Conservation (phyloP, 2,888 invertebrate genomes). For the Acleris sparsana region DNA sequence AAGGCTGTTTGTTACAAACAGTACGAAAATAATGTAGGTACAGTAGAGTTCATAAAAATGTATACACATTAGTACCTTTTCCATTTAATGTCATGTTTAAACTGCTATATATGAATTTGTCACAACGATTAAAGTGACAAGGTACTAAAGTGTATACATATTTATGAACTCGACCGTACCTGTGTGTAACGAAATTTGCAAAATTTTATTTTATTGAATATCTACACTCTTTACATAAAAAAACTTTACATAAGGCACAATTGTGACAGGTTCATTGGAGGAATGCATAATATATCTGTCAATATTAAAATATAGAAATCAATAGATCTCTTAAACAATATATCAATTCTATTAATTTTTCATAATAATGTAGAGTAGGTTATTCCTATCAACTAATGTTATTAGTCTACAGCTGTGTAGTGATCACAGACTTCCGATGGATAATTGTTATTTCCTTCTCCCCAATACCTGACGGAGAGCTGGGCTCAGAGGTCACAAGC, state of each 20-base stretch:
- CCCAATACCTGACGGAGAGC: slow-evolving; percentile 85
- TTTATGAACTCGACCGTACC: no score
- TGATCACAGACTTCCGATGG: slow-evolving; percentile 93
- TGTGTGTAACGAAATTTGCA: no score
- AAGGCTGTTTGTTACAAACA: no score
- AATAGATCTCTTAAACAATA: slow-evolving; percentile 16
- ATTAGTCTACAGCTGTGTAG: slow-evolving; percentile 86
- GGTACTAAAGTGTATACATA: no score
- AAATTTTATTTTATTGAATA: no score
- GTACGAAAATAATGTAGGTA: no score
- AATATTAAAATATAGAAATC: slow-evolving; percentile 26
- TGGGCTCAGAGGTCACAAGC: slow-evolving; percentile 90
- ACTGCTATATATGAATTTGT: no score
- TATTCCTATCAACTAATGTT: background rate
- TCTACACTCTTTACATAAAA: no score
- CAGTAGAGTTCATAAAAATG: no score
- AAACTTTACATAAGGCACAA: slow-evolving; percentile 20
- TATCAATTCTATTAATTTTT: background rate
- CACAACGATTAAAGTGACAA: no score
- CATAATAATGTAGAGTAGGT: background rate
- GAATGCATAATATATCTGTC: slow-evolving; percentile 11
- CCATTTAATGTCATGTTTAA: no score
- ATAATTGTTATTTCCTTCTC: slow-evolving; percentile 87
- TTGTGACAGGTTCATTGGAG: slow-evolving; percentile 25
- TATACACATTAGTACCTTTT: no score